phyloP scores from a whole-genome alignment of 2,888 invertebrate genomes.

The Heteromurus nitidus region DNA sequence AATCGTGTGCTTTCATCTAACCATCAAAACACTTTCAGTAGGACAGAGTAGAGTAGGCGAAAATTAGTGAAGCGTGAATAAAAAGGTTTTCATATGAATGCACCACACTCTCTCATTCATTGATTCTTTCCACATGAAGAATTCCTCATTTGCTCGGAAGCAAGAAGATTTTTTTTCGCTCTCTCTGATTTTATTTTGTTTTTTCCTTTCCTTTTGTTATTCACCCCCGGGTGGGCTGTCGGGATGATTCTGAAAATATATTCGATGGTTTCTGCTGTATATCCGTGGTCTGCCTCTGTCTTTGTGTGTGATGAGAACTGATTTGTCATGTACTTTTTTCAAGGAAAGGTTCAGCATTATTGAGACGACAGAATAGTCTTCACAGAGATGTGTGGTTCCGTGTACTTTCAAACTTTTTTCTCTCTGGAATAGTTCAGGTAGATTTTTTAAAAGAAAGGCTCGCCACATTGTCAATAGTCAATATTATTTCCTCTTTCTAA shows the following conservation, averaged over 20 bases:
- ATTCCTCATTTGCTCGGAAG: constrained; percentile 59
- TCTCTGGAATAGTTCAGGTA: too few relatives aligned
- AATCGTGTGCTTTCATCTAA: background rate
- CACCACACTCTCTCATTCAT: constrained; percentile 65
- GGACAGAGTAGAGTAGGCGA: background rate
- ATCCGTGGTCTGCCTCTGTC: too few relatives aligned
- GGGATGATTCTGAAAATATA: background rate
- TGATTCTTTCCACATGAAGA: constrained; percentile 58
- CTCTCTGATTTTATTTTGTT: constrained; percentile 28
- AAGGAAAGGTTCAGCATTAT: too few relatives aligned
- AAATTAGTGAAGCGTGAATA: constrained; percentile 52
- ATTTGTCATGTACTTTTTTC: too few relatives aligned
- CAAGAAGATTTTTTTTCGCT: constrained; percentile 21
- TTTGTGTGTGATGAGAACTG: too few relatives aligned
- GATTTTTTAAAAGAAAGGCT: too few relatives aligned
- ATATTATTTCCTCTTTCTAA: too few relatives aligned
- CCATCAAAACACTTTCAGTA: background rate
- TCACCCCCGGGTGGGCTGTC: constrained; percentile 10
- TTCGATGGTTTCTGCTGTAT: background rate
- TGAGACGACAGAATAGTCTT: too few relatives aligned
- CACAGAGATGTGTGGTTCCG: too few relatives aligned
- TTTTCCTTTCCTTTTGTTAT: constrained; percentile 43
- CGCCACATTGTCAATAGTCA: too few relatives aligned
- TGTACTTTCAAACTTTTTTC: too few relatives aligned
- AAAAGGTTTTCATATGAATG: constrained; percentile 67